These are phyloP conservation scores for Mantis religiosa DNA, from an alignment of 2,888 invertebrate genomes.

Conservation along the genomic window DNA sequence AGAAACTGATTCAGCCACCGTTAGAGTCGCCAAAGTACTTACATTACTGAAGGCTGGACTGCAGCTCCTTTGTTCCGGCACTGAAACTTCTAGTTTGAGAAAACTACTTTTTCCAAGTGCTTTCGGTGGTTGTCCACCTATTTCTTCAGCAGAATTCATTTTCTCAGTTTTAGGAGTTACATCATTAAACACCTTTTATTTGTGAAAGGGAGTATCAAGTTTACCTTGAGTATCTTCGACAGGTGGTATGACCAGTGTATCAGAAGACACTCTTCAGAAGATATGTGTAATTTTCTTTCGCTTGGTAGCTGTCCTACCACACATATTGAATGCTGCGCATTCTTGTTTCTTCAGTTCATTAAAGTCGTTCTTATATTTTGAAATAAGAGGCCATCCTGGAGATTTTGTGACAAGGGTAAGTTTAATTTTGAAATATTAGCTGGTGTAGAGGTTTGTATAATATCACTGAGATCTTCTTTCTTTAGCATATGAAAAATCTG, in stretches of 20 bases:
- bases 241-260: background rate
- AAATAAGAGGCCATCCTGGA: conserved; percentile 6
- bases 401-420: background rate
- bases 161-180: background rate
- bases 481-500: background rate
- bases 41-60: background rate
- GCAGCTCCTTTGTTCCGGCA: background rate
- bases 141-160: background rate
- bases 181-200: background rate
- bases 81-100: background rate
- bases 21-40: background rate
- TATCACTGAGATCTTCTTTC: background rate
- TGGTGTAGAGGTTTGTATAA: background rate
- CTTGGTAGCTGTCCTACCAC: background rate
- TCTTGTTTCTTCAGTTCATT: background rate
- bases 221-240: background rate
- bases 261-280: background rate
- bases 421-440: background rate
- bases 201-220: background rate
- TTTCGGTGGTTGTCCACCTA: background rate
- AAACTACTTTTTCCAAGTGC: background rate
- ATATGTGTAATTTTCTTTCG: background rate
- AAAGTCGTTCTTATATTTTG: conserved; percentile 8
- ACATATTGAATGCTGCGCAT: background rate
- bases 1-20: too few relatives aligned